Percentiles rank a stretch among this genome's conserved stretches.
phyloP scores from a whole-genome alignment of 2,797 vertebrate genomes.

The Siniperca undulata region DNA sequence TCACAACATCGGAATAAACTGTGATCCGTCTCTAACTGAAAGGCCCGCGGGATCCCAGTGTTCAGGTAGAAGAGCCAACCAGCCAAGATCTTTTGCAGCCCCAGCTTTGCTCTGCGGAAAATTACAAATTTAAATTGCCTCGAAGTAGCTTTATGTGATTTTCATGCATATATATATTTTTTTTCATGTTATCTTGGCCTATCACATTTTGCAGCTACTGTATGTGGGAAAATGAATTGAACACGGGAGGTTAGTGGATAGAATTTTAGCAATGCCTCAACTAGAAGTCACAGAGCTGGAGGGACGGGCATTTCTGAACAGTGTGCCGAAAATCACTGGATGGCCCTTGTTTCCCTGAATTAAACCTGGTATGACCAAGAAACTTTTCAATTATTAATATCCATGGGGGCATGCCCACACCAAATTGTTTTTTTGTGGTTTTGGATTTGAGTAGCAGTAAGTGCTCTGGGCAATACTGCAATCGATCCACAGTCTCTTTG shows the following conservation, averaged over 20 bases:
- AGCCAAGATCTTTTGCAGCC: conserved; percentile 13
- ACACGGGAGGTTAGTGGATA: conserved; percentile 33
- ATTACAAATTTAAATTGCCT: conserved; percentile 70
- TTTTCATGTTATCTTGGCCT: conserved; percentile 44
- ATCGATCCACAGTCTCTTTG: conserved; percentile 69
- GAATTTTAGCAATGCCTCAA: conserved; percentile 46
- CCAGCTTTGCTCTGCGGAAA: conserved; percentile 50
- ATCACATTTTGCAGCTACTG: conserved; percentile 57
- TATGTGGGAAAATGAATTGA: conserved; percentile 60
- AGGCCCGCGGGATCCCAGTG: conserved; percentile 32
- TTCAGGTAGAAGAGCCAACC: conserved; percentile 49
- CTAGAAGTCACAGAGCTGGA: conserved; percentile 25
- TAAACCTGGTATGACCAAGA: conserved; percentile 72
- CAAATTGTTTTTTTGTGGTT: conserved; percentile 73
- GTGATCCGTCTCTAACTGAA: conserved; percentile 42
- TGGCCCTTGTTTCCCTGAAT: conserved; percentile 68
- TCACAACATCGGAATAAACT: conserved; percentile 55
- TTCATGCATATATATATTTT: not conserved
- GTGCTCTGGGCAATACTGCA: conserved; percentile 55
- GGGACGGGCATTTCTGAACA: conserved; percentile 50
- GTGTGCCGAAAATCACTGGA: conserved; percentile 44
- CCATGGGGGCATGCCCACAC: conserved; percentile 61
- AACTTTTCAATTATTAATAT: conserved; percentile 84
- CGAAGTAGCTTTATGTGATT: conserved; percentile 40
- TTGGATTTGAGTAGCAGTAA: conserved; percentile 62